phyloP scores from a whole-genome alignment of 2,797 vertebrate species.

The Heterohyrax brucei region DNA sequence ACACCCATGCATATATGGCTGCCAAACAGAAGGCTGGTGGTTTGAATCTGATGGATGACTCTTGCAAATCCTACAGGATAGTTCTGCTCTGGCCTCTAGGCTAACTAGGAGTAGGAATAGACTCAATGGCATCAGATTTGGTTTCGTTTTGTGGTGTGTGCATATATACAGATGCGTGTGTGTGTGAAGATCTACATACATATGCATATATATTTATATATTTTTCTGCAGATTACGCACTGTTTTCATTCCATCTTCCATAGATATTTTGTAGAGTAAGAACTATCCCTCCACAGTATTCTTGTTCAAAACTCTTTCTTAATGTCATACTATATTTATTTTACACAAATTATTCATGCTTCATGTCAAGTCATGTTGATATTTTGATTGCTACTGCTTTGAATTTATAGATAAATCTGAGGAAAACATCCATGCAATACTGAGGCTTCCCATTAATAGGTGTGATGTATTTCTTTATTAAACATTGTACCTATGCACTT shows the following conservation, averaged over 20 bases:
- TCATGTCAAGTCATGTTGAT: background rate
- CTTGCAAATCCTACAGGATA: too few species aligned
- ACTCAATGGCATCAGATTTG: too few species aligned
- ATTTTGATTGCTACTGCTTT: slow-evolving; percentile 28
- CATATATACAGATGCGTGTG: too few species aligned
- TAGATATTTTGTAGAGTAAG: slow-evolving; percentile 24
- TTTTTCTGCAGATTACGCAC: background rate
- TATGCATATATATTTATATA: background rate
- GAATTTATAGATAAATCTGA: slow-evolving; percentile 54
- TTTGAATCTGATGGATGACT: too few species aligned
- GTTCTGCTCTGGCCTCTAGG: too few species aligned
- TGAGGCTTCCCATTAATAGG: slow-evolving; percentile 12
- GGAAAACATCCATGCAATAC: background rate
- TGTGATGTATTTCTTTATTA: background rate
- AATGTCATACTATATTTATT: background rate
- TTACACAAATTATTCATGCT: slow-evolving; percentile 2
- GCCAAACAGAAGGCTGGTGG: too few species aligned
- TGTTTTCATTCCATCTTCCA: background rate
- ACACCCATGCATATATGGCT: too few species aligned
- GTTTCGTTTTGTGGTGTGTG: too few species aligned
- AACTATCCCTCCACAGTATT: background rate
- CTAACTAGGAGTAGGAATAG: too few species aligned
- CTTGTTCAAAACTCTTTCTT: slow-evolving; percentile 40
- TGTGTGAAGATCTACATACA: too few species aligned
- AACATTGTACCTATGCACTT: background rate